Conservation (phyloP, 2,888 invertebrate species). For the Nyleta sp. region DNA sequence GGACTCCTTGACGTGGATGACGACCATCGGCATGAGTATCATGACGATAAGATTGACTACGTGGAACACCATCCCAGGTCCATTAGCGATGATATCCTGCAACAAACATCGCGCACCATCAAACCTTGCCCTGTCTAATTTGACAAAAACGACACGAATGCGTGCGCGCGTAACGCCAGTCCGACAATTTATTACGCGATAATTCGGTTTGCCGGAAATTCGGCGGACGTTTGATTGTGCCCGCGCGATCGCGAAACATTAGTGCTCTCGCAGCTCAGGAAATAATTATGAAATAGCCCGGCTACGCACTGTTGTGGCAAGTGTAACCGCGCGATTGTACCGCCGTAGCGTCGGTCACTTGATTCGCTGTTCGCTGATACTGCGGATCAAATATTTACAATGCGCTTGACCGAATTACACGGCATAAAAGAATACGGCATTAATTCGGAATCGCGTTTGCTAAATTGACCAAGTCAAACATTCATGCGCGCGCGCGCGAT, state of each 20-base stretch:
- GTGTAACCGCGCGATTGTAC: conserved; percentile 46
- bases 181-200: conserved; percentile 47
- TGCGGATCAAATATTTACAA: conserved; percentile 75
- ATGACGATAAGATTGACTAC: conserved; percentile 89
- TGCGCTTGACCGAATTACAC: conserved; percentile 76
- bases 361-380: conserved; percentile 61
- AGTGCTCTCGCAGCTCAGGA: conserved; percentile 57
- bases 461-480: conserved; percentile 57
- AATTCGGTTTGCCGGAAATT: conserved; percentile 43
- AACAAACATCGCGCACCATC: conserved; percentile 66
- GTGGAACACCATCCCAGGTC: conserved; percentile 89
- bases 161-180: conserved; percentile 21
- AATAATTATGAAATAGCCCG: conserved; percentile 61
- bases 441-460: conserved; percentile 56
- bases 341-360: conserved; percentile 48
- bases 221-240: conserved; percentile 42
- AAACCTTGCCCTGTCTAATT: conserved; percentile 29
- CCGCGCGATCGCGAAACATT: conserved; percentile 51
- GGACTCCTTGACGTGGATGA: conserved; percentile 89
- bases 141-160: conserved; percentile 55
- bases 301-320: conserved; percentile 46
- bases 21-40: conserved; percentile 90
- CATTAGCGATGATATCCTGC: conserved; percentile 89
- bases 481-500: conserved; percentile 26
- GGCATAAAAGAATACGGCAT: conserved; percentile 72